These are phyloP conservation scores for Gymnocypris eckloni DNA, from an alignment of 2,797 vertebrate species.

Conservation along the genomic window DNA sequence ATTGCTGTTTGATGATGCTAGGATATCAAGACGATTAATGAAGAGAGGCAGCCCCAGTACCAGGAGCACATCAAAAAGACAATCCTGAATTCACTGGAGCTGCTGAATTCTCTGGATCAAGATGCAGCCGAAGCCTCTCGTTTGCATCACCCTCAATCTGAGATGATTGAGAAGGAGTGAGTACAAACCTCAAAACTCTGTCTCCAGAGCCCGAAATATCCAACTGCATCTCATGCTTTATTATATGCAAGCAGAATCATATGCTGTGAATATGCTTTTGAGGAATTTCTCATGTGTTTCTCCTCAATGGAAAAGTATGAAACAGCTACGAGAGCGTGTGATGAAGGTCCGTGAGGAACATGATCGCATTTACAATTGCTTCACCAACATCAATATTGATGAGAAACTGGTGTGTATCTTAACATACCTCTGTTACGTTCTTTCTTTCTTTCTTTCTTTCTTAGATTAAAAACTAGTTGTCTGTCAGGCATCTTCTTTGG, in stretches of 20 bases:
- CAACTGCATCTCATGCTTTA: not conserved
- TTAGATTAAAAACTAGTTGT: no score
- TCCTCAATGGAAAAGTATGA: slow-evolving; percentile 80
- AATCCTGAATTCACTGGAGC: slow-evolving; percentile 84
- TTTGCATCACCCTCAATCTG: slow-evolving; percentile 92
- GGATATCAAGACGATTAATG: slow-evolving; percentile 91
- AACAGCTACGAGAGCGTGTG: slow-evolving; percentile 88
- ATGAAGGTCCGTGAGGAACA: slow-evolving; percentile 84
- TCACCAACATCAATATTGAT: slow-evolving; percentile 87
- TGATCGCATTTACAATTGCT: slow-evolving; percentile 83
- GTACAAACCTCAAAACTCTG: slow-evolving; percentile 50
- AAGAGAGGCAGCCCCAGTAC: slow-evolving; percentile 82
- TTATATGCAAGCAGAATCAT: not conserved
- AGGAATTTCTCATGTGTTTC: not conserved
- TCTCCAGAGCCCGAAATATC: slow-evolving; percentile 40
- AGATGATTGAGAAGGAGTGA: slow-evolving; percentile 97
- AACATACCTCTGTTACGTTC: no score
- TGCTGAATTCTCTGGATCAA: slow-evolving; percentile 84
- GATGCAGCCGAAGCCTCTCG: slow-evolving; percentile 81
- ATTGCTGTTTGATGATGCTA: slow-evolving; percentile 60
- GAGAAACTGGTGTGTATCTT: slow-evolving; percentile 87
- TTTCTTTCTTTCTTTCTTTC: no score
- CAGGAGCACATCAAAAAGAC: slow-evolving; percentile 83
- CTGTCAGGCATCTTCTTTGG: no score
- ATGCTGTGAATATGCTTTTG: not conserved